A percentile compares a stretch with the other conserved stretches of the same genome.
phyloP scores from a whole-genome alignment of 2,888 invertebrate genomes.

The Caenorhabditis sp. region DNA sequence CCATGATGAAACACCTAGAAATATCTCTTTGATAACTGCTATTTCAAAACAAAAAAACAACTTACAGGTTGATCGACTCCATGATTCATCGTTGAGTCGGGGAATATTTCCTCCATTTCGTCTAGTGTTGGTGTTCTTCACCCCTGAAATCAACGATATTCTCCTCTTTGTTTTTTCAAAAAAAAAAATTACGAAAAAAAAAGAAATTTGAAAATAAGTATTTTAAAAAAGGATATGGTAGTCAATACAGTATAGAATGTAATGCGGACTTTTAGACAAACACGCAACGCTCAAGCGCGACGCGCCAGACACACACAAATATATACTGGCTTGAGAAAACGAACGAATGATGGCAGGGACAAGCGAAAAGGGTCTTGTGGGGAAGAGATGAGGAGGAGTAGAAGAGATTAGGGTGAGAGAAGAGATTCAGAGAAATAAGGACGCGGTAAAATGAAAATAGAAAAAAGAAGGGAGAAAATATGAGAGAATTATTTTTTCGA shows the following conservation, averaged over 20 bases:
- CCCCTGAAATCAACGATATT: background rate
- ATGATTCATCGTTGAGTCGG: background rate
- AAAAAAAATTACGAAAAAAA: background rate
- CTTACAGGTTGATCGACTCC: constrained; percentile 4
- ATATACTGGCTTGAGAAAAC: background rate
- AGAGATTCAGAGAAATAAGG: background rate
- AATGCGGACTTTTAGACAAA: background rate
- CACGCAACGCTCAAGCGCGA: background rate
- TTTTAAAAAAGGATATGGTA: constrained; percentile 1
- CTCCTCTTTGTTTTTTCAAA: too few species aligned
- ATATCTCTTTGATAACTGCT: background rate
- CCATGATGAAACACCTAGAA: constrained; percentile 20
- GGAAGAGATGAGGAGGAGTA: background rate
- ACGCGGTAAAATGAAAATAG: background rate
- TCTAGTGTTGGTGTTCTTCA: background rate
- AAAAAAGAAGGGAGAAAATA: background rate
- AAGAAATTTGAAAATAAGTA: background rate
- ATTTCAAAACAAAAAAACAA: background rate
- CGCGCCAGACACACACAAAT: background rate
- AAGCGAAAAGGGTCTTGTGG: background rate
- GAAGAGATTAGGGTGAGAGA: background rate
- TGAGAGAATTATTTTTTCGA: too few species aligned
- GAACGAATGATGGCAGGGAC: background rate
- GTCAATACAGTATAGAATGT: constrained; percentile 1
- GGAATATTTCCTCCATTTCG: background rate